Conservation (phyloP, 64 coral and sea anemone genomes). For the Montipora foliosa region DNA sequence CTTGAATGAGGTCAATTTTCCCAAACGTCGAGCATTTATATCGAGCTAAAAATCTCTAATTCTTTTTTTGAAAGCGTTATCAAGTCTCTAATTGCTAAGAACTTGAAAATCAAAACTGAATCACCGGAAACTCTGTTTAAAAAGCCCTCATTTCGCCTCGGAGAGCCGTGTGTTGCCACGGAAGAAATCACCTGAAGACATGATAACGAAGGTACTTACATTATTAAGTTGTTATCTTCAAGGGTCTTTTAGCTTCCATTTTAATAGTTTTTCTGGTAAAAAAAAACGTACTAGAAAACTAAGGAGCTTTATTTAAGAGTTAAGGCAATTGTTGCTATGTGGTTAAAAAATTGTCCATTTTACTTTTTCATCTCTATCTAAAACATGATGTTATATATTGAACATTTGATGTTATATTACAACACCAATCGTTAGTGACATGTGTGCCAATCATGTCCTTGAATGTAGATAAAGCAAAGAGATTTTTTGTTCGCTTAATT, state of each 20-base stretch:
- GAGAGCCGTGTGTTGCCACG: neutral
- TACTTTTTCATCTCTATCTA: neutral
- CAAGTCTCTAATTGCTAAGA: neutral
- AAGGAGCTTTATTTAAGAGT: too few relatives aligned
- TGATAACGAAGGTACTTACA: constrained; percentile 15
- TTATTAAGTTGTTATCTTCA: constrained; percentile 17
- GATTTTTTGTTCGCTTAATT: neutral
- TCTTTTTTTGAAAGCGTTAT: too few relatives aligned
- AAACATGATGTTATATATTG: neutral
- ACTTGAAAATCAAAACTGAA: neutral
- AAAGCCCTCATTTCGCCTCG: neutral
- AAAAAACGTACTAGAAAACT: too few relatives aligned
- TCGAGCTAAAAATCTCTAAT: neutral
- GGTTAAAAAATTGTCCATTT: neutral
- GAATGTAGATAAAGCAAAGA: neutral
- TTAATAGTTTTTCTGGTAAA: too few relatives aligned
- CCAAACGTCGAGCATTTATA: neutral
- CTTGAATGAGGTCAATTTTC: neutral
- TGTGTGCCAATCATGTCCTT: neutral
- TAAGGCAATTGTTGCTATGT: neutral
- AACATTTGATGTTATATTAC: too few relatives aligned
- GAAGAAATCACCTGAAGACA: constrained; percentile 2
- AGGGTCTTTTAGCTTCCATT: neutral
- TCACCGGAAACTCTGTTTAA: neutral
- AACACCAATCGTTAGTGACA: neutral